Evolutionary conservation across 2,797 vertebrate genomes (phyloP).

Genomic region (Amniataba percoides): DNA sequence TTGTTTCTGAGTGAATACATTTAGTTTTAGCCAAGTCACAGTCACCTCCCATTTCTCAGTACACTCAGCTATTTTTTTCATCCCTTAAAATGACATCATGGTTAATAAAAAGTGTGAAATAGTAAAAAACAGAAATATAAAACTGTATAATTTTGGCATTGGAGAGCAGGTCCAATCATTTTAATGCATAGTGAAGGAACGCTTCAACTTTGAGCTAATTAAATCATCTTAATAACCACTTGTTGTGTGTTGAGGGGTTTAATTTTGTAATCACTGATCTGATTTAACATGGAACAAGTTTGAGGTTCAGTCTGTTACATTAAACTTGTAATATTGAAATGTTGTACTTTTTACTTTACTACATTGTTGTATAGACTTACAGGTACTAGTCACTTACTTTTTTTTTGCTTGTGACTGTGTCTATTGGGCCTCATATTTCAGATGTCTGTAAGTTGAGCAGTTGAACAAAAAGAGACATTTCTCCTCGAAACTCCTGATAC

Average conservation of each 20-base stretch:
- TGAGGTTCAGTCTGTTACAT: not conserved
- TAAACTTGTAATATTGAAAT: not conserved
- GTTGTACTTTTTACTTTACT: not conserved
- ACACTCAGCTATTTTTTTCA: not conserved
- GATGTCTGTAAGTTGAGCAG: not conserved
- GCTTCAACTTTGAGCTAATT: not conserved
- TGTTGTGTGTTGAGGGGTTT: not conserved
- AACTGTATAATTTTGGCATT: not conserved
- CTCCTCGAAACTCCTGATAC: not conserved
- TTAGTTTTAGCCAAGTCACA: conserved; percentile 25
- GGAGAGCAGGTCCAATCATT: not conserved
- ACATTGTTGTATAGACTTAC: not conserved
- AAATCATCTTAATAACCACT: not conserved
- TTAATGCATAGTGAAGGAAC: not conserved
- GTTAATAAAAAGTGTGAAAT: conserved; percentile 7
- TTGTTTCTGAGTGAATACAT: conserved; percentile 24
- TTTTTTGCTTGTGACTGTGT: too few relatives aligned
- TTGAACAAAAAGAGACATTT: not conserved
- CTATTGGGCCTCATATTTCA: not conserved
- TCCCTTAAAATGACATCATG: conserved; percentile 25
- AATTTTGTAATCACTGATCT: not conserved
- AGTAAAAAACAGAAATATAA: not conserved
- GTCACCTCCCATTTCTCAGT: not conserved
- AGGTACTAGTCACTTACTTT: not conserved
- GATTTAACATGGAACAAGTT: conserved; percentile 14